These are phyloP conservation scores for Arctopsyche grandis DNA, from an alignment of 1,140 invertebrate species.

Conservation along the genomic window DNA sequence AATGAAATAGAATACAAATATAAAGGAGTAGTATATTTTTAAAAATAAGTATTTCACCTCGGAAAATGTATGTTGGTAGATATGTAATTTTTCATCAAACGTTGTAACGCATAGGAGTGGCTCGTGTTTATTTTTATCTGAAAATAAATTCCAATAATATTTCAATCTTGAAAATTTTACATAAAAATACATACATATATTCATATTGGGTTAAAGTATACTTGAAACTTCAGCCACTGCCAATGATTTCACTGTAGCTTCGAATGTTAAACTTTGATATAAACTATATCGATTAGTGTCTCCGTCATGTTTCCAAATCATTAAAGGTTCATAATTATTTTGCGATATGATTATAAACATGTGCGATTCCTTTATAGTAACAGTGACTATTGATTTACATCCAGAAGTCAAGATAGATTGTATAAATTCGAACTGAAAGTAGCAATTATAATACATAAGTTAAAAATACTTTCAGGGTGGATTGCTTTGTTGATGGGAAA, in stretches of 20 bases:
- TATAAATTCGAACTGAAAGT: constrained; percentile 47
- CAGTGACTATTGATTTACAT: constrained; percentile 15
- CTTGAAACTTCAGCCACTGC: constrained; percentile 26
- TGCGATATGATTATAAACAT: constrained; percentile 38
- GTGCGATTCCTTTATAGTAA: background rate
- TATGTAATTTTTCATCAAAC: constrained; percentile 39
- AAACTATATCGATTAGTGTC: background rate
- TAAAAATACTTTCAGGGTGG: too few relatives aligned
- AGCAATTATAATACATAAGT: background rate
- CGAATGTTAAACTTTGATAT: constrained; percentile 35
- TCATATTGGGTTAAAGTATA: constrained; percentile 21
- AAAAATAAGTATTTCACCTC: constrained; percentile 39
- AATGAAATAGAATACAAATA: background rate
- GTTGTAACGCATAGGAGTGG: constrained; percentile 39
- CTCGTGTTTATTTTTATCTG: constrained; percentile 28
- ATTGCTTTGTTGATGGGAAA: background rate
- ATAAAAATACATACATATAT: background rate
- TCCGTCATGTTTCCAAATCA: constrained; percentile 27
- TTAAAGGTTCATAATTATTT: constrained; percentile 14
- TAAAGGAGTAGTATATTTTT: background rate
- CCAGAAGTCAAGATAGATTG: constrained; percentile 31
- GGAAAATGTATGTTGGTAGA: constrained; percentile 41
- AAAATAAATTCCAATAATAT: background rate
- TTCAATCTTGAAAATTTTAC: background rate
- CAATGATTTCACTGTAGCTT: constrained; percentile 23